These are phyloP conservation scores for Sciurus niger DNA, from an alignment of 2,113 vertebrate genomes.

Conservation along the genomic window DNA sequence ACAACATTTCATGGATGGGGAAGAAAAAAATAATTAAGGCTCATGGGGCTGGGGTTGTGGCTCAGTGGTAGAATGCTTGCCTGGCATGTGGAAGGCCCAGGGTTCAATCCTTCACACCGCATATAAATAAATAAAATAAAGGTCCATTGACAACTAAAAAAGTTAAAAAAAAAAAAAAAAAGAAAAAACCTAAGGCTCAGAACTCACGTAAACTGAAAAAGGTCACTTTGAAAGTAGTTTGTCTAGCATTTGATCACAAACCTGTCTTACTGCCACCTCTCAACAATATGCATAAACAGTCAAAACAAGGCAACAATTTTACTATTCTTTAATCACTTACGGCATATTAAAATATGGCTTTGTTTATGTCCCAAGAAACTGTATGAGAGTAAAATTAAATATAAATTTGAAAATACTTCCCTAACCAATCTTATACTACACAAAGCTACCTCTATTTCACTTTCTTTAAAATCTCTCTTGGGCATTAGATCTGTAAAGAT, in stretches of 20 bases:
- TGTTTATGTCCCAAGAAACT: not conserved
- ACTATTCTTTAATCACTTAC: not conserved
- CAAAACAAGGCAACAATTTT: constrained; percentile 28
- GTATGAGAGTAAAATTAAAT: not conserved
- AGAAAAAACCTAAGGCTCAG: constrained; percentile 26
- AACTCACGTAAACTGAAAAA: constrained; percentile 25
- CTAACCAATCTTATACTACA: constrained; percentile 6
- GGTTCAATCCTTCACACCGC: no score
- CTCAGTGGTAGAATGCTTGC: no score
- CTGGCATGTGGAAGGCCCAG: no score
- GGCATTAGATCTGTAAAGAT: constrained; percentile 11
- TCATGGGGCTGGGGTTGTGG: not conserved
- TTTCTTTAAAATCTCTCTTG: not conserved
- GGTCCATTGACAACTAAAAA: no score
- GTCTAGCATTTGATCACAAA: not conserved
- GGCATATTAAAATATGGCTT: constrained; percentile 28
- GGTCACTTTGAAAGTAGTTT: not conserved
- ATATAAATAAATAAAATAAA: no score
- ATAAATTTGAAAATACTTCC: constrained; percentile 45
- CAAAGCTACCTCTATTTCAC: not conserved
- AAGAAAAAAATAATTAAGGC: constrained; percentile 44
- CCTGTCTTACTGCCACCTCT: not conserved
- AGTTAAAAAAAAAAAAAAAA: not conserved
- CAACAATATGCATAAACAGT: constrained; percentile 6
- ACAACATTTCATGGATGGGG: constrained; percentile 10